Conservation (phyloP, 2,113 vertebrate species). For the Pangasianodon gigas region DNA sequence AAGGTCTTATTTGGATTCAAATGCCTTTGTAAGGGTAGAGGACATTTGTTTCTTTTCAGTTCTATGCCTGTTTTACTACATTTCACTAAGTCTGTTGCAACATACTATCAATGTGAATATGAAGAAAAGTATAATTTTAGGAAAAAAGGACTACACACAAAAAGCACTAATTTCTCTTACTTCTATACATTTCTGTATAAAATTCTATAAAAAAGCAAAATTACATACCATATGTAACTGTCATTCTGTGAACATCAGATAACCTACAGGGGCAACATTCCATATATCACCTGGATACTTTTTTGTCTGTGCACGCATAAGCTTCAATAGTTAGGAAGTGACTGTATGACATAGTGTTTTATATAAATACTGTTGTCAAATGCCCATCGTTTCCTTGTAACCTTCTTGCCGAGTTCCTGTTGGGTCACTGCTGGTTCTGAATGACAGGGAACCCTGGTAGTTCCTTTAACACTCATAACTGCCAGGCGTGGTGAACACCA, state of each 20-base stretch:
- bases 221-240: neutral
- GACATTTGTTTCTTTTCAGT: constrained; percentile 44
- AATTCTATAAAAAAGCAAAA: neutral
- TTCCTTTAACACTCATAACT: neutral
- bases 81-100: neutral
- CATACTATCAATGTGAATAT: neutral
- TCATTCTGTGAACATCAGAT: neutral
- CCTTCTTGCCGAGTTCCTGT: neutral
- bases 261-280: neutral
- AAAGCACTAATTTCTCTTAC: neutral
- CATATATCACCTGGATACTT: neutral
- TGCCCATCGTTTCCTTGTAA: neutral
- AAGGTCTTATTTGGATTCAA: constrained; percentile 54
- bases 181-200: neutral
- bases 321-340: neutral
- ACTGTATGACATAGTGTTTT: neutral
- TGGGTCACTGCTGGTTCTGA: neutral
- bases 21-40: constrained; percentile 27
- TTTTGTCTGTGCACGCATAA: neutral
- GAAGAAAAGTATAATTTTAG: neutral
- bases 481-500: neutral
- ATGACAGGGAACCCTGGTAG: neutral
- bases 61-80: neutral
- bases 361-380: constrained; percentile 1
- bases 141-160: neutral